A percentile compares a stretch with the other conserved stretches of the same genome.
phyloP scores from a whole-genome alignment of 2,113 vertebrate species.

The Lepus europaeus region DNA sequence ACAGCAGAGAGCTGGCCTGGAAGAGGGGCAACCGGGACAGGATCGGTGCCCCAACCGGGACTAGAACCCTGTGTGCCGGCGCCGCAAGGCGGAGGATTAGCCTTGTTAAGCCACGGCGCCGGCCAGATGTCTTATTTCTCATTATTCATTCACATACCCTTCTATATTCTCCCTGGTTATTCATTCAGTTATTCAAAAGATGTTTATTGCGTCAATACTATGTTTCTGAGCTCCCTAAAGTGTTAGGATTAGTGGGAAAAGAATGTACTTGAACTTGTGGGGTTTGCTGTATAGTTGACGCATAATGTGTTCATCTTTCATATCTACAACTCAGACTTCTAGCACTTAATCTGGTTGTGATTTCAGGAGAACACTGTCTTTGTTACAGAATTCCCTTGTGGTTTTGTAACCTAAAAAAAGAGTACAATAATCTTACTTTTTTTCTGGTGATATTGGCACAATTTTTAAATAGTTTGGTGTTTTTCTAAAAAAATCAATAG shows the following conservation, averaged over 20 bases:
- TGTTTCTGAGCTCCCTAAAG: background rate
- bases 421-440: background rate
- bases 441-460: background rate
- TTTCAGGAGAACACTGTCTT: background rate
- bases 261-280: background rate
- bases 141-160: background rate
- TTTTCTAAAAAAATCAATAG: slow-evolving; percentile 28
- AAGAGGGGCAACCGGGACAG: too few relatives aligned
- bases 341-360: slow-evolving; percentile 1
- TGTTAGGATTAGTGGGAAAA: background rate
- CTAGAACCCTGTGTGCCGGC: too few relatives aligned
- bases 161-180: background rate
- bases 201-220: background rate
- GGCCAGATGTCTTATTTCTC: background rate
- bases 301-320: background rate
- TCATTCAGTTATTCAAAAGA: slow-evolving; percentile 3
- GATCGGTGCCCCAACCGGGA: too few relatives aligned
- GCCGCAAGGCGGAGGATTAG: too few relatives aligned
- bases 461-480: background rate
- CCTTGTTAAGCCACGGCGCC: too few relatives aligned
- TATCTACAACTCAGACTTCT: background rate
- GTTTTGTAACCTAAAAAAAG: slow-evolving; percentile 4
- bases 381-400: background rate
- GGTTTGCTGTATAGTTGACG: background rate
- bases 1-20: too few relatives aligned